Base-by-base conservation (phyloP, 2,888 invertebrate species). In the Apeira syringaria region DNA sequence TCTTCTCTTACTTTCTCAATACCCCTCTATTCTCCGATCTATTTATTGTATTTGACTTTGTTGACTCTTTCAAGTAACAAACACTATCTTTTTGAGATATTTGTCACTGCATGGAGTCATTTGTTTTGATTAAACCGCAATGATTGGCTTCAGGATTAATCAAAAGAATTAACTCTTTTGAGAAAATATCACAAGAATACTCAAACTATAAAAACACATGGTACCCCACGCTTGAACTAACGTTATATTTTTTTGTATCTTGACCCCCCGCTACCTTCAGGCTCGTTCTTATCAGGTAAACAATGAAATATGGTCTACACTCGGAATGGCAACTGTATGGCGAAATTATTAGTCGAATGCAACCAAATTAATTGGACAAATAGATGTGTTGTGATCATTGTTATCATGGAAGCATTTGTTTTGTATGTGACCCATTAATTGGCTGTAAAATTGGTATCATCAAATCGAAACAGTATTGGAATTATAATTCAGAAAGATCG, bases 281-380 rank as follows among this genome's bases (percentile, higher is more conserved):
- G 94, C 94, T 94, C 94, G 92, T 94, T 94, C 93, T 92, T 94
- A 92, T 94, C 94, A 94, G 94, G 94, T 94, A 94, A 94, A 93
- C 92, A 92, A 76, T 69, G 74, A 80, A 64, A 76, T 72, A 80
- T 81, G 73, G 77, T 82, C 80, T 80, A 80, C 70, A 83, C 64
- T 81, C 80, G 81, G 86, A 88, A 89, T 89, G 88, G 79, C 81
- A 86, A 83, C 62, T 85, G 85, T 82, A 87, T 82, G 80, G 81
- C 85, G 72, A 86, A 83, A 86, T 80, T 70, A 68, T 85, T 88
- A 88, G 88, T 73, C 78, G 83, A 87, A 86, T 89, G 83, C 78
- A 74, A 79, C 61, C 59, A 49, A 58, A 50, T 56, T 60, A 62
- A 64, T 74, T 68, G 61, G 59, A 61, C 56, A 60, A 65, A 72